phyloP scores from a whole-genome alignment of 1,140 invertebrate species.

The Drosophila sproati region DNA sequence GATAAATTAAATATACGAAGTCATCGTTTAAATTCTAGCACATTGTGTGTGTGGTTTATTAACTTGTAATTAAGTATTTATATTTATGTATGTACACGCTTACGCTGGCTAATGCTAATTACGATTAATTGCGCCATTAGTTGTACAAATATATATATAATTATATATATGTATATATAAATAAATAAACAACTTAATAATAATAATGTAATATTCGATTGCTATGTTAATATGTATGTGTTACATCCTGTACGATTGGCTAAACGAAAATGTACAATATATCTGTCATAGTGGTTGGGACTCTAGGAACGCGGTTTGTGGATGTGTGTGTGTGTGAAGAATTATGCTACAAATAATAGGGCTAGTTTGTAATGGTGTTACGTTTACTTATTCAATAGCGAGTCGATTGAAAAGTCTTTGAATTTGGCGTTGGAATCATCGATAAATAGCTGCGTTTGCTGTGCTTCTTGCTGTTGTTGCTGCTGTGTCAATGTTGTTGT shows the following conservation, averaged over 20 bases:
- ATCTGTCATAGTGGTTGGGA: conserved; percentile 20
- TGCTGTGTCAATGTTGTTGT: conserved; percentile 31
- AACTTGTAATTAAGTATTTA: conserved; percentile 51
- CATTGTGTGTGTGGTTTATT: conserved; percentile 58
- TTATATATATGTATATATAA: too few species aligned
- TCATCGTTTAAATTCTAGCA: conserved; percentile 49
- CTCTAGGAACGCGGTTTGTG: conserved; percentile 66
- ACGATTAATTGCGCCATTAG: conserved; percentile 51
- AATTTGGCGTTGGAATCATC: conserved; percentile 84
- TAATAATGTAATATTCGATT: conserved; percentile 43
- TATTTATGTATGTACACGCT: conserved; percentile 50
- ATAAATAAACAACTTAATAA: conserved; percentile 76
- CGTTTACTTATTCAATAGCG: conserved; percentile 75
- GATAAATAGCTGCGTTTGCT: conserved; percentile 51
- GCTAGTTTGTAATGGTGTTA: conserved; percentile 45
- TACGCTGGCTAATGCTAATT: conserved; percentile 54
- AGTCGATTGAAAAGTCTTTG: conserved; percentile 84
- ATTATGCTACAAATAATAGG: conserved; percentile 71
- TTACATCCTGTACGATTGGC: conserved; percentile 56
- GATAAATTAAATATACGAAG: neutral
- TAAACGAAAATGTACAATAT: conserved; percentile 58
- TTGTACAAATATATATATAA: conserved; percentile 59
- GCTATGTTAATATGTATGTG: conserved; percentile 39
- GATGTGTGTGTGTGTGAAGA: conserved; percentile 43
- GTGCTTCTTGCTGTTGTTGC: conserved; percentile 17